These are phyloP conservation scores for Sialis fuliginosa DNA, from an alignment of 2,888 invertebrate species.

Conservation along the genomic window DNA sequence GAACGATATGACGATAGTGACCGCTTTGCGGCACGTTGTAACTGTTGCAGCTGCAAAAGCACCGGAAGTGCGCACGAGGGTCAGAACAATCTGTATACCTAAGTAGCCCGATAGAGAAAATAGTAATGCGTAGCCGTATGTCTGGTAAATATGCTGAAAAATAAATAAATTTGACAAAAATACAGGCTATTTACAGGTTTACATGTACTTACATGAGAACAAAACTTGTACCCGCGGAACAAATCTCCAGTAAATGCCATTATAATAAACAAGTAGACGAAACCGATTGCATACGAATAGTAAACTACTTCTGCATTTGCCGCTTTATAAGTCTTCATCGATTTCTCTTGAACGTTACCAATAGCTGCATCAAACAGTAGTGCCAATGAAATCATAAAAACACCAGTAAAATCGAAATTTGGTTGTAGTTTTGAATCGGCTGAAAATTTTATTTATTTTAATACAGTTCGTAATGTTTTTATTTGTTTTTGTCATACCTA, in stretches of 20 bases:
- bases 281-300: slow-evolving; percentile 82
- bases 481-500: slow-evolving; percentile 33
- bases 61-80: slow-evolving; percentile 73
- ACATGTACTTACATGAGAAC: slow-evolving; percentile 41
- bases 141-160: slow-evolving; percentile 48
- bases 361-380: slow-evolving; percentile 87
- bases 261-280: slow-evolving; percentile 58
- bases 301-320: slow-evolving; percentile 82
- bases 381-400: slow-evolving; percentile 64
- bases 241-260: slow-evolving; percentile 59
- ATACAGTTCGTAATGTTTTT: not conserved
- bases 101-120: slow-evolving; percentile 83
- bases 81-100: slow-evolving; percentile 84
- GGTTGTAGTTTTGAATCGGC: slow-evolving; percentile 59
- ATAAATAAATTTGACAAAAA: slow-evolving; percentile 12
- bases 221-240: slow-evolving; percentile 55
- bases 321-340: slow-evolving; percentile 70
- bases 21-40: slow-evolving; percentile 76
- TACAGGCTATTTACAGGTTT: not conserved
- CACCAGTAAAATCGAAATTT: slow-evolving; percentile 51
- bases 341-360: slow-evolving; percentile 93
- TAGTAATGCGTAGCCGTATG: slow-evolving; percentile 70
- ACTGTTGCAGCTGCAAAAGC: slow-evolving; percentile 89
- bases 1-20: slow-evolving; percentile 86
- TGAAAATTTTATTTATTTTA: slow-evolving; percentile 20